These are phyloP conservation scores for Amphimedon queenslandica DNA, from an alignment of 37 sponge, comb jelly and placozoan species.

Conservation along the genomic window DNA sequence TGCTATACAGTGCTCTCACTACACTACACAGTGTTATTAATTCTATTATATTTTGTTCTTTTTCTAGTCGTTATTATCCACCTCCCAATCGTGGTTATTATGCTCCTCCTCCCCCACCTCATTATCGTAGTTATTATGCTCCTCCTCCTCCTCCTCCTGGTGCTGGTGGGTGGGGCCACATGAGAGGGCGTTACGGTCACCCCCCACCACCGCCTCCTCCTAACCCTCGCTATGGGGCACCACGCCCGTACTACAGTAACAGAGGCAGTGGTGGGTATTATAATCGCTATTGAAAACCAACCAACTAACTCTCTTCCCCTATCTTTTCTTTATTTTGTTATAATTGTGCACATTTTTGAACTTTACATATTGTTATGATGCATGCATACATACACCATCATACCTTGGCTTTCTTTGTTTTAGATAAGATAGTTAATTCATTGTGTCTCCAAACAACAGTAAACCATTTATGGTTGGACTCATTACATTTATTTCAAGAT, in stretches of 20 bases:
- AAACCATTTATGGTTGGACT: no score
- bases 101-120: background rate
- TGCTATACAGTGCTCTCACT: background rate
- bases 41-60: background rate
- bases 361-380: no score
- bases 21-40: background rate
- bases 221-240: background rate
- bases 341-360: no score
- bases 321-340: no score
- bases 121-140: background rate
- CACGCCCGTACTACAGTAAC: background rate
- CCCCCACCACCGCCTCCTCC: background rate
- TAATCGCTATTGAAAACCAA: background rate
- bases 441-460: no score
- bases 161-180: background rate
- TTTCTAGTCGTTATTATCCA: background rate
- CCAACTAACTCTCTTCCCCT: no score
- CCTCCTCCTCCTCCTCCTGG: background rate
- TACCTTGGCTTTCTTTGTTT: no score
- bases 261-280: slow-evolving; percentile 8
- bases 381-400: no score
- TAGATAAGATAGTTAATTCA: no score
- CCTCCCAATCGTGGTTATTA: background rate
- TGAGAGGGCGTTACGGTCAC: background rate
- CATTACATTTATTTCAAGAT: no score